phyloP scores from a whole-genome alignment of 2,797 vertebrate species.

The Phalanger gymnotis region DNA sequence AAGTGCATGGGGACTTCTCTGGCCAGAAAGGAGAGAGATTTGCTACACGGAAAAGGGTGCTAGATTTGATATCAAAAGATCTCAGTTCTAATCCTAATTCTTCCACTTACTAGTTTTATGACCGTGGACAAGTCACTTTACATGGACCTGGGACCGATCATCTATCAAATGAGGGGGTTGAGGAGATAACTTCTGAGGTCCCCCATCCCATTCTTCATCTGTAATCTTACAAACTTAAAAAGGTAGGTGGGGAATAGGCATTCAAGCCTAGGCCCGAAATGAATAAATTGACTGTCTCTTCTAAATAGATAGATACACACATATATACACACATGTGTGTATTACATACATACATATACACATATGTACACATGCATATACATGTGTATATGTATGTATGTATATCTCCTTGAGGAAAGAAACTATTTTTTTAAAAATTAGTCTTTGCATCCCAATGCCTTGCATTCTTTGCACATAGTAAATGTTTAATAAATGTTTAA shows the following conservation, averaged over 20 bases:
- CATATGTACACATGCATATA: too few species aligned
- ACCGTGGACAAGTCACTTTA: neutral
- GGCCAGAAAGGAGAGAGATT: neutral
- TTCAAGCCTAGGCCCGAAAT: neutral
- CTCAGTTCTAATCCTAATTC: neutral
- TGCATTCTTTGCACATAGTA: neutral
- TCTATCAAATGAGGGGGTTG: neutral
- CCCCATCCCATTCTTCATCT: neutral
- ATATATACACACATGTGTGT: too few species aligned
- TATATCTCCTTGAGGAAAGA: too few species aligned
- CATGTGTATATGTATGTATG: too few species aligned
- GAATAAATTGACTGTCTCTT: neutral
- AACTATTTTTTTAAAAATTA: neutral
- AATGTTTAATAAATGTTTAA: neutral
- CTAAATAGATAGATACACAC: neutral
- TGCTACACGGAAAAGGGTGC: neutral
- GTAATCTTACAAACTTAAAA: neutral
- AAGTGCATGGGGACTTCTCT: neutral
- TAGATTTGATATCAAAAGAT: neutral
- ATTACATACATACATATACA: neutral
- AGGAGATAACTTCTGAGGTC: neutral
- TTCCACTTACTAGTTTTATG: neutral
- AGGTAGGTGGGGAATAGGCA: neutral
- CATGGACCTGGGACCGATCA: neutral
- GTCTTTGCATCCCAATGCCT: neutral